phyloP scores from a whole-genome alignment of 1,140 invertebrate species.

The Phocides pigmalion region DNA sequence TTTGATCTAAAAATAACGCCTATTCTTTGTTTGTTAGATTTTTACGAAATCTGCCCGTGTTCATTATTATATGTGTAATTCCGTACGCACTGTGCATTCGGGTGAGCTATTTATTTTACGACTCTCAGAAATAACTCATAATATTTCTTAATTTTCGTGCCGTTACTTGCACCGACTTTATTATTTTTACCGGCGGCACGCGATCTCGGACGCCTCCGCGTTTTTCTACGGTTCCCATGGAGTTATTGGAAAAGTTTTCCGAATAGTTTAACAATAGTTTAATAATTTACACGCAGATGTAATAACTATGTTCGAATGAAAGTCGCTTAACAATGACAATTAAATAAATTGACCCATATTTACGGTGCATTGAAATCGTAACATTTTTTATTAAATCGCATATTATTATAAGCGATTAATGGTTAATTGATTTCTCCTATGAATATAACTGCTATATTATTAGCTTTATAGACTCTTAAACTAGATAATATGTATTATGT shows the following conservation, averaged over 20 bases:
- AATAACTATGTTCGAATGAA: background rate
- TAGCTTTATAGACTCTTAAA: too few species aligned
- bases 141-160: slow-evolving; percentile 31
- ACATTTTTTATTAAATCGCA: too few species aligned
- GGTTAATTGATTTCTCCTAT: too few species aligned
- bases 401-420: too few species aligned
- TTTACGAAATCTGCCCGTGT: slow-evolving; percentile 74
- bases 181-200: slow-evolving; percentile 9
- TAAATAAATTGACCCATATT: too few species aligned
- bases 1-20: slow-evolving; percentile 80
- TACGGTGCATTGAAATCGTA: too few species aligned
- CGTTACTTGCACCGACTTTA: slow-evolving; percentile 30
- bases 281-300: slow-evolving; percentile 8
- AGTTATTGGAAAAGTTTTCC: slow-evolving; percentile 29
- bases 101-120: slow-evolving; percentile 28
- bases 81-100: slow-evolving; percentile 40
- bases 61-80: slow-evolving; percentile 59
- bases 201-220: slow-evolving; percentile 1
- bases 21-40: slow-evolving; percentile 78
- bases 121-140: slow-evolving; percentile 32
- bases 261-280: background rate
- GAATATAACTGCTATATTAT: too few species aligned
- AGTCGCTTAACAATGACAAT: background rate
- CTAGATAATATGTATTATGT: too few species aligned
- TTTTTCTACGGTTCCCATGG: slow-evolving; percentile 13